Evolutionary conservation across 2,888 invertebrate species (phyloP), one percentile per base, ranked within the genome.

Genomic region (Trachelus stipa): DNA sequence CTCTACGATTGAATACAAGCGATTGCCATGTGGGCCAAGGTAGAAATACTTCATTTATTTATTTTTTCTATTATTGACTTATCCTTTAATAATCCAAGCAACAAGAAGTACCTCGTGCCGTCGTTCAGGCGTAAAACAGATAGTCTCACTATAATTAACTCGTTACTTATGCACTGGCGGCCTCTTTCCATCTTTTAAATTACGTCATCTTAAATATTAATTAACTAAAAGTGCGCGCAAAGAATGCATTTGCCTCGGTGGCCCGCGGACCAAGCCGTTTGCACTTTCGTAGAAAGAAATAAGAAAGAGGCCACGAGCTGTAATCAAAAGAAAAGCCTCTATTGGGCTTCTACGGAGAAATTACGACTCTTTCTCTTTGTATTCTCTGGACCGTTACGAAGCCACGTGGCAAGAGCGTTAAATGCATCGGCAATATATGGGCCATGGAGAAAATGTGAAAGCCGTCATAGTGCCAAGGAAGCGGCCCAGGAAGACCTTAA

Each of bases 391-490:
- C 40, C 40, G 40, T 23, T 0, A 56, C 40, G 40, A 40, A 40
- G 15, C 40, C 40, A 40, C 15, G 23, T 0, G 40, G 40, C 40
- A 56, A 23, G 40, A 56, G 15, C 40, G 40, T 15, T 56, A 56
- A 23, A 9, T 15, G 23, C 40, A 56, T 56, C 40, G 40, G 40
- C 40, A 56, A 56, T 56, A 77, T 82, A 83, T 83, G 79, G 79
- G 80, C 82, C 83, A 76, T 79, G 82, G 88, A 88, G 90, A 91
- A 90, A 90, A 89, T 88, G 90, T 90, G 90, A 91, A 91, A 91
- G 90, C 85, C 82, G 83, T 76, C 78, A 11, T 3, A 33, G 71
- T 3, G 30, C 71, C 31, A 71, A 71, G 71, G 33, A 71, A 31
- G 71, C 71, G 31, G 30, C 30, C 71, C 71, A 9, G 31, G 71